Base-by-base conservation (phyloP, 2,888 invertebrate species). In the Agrotis ipsilon region DNA sequence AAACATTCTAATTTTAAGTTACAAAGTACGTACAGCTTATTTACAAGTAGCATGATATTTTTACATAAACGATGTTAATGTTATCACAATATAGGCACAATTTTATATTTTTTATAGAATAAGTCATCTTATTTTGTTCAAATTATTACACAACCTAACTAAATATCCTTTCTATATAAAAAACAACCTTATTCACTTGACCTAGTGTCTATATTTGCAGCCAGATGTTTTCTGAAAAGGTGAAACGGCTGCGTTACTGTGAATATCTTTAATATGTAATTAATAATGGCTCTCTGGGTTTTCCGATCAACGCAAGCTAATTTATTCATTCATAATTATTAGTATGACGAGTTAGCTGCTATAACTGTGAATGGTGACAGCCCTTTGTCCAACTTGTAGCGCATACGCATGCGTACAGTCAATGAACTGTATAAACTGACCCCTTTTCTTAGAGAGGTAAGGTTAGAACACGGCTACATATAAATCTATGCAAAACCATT, bases 1-100 rank as follows among this genome's bases (percentile, higher is more conserved):
- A 80, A 55, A 72, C 65, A 71, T 69, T 68, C 55, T 69, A 71
- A 58, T 75, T 39, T 55, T 64, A 73, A 57, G 58, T 73, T 68
- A 62, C 66, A 55, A 55, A 39, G 39, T 72, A 72, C 72, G 73
- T 60, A 67, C 72, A 67, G 70, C 72, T 51, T 81, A 83, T 79
- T 71, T 84, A 84, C 84, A 84, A 65, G 63, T 69, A 58, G 71
- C 69, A 74, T 72, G 49, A 63, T 62, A 68, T 72, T 51, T 68
- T 69, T 58, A 68, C 60, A 58, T 46, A 14, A 65, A 76, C 27
- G 49, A 82, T 65, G 45, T 71, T 51, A 54, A 70, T 62, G 13
- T 73, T 83, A 82, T 82, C 85, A 83, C 83, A 83, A 72, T 64
- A 66, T 71, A 81, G 82, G 78, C 74, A 75, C 78, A 67, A 62